Evolutionary conservation across 2,797 vertebrate genomes (phyloP), one percentile per base, ranked within the genome.

Genomic region (Centroberyx gerrardi): DNA sequence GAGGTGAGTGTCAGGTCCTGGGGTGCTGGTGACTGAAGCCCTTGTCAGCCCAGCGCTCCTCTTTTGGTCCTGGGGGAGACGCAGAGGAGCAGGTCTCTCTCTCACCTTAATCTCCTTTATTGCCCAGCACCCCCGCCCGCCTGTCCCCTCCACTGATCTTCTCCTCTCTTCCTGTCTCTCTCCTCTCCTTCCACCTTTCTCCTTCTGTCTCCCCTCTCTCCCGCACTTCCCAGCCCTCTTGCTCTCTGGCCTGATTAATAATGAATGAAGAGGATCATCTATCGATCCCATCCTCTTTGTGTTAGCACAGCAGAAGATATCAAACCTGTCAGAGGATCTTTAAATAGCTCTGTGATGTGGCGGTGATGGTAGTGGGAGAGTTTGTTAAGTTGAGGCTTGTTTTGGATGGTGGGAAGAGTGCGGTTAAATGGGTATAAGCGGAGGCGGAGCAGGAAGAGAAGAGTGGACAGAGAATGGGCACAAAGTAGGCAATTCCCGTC

Each of bases 181-280:
- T 27, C 44, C 12, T 61, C 42, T 49, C 44, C 65, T 44, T 52
- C 76, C 85, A 77, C 82, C 82, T 84, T 85, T 80, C 78, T 72
- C 76, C 65, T 82, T 85, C 70, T 79, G 85, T 88, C 90, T 82
- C 76, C 74, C 27, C 29, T 46, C 29, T 27, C 27, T 36, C 49
- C 59, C 28, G 46, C 78, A 71, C 88, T 81, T 88, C 81, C 87
- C 88, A 76, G 62, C 82, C 78, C 62, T 84, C 83, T 82, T 84
- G 85, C 87, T 87, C 82, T 89, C 86, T 80, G 84, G 84, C 75
- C 86, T 86, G 91, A 92, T 95, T 93, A 94, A 94, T 94, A 94
- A 94, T 94, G 89, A 93, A 94, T 93, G 91, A 92, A 90, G 88
- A 74, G 76, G 92, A 94, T 94, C 92, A 93, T 93, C 90, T 93